Evolutionary conservation across 2,888 invertebrate genomes (phyloP), one percentile per base, ranked within the genome.

Genomic region (Melolontha melolontha): DNA sequence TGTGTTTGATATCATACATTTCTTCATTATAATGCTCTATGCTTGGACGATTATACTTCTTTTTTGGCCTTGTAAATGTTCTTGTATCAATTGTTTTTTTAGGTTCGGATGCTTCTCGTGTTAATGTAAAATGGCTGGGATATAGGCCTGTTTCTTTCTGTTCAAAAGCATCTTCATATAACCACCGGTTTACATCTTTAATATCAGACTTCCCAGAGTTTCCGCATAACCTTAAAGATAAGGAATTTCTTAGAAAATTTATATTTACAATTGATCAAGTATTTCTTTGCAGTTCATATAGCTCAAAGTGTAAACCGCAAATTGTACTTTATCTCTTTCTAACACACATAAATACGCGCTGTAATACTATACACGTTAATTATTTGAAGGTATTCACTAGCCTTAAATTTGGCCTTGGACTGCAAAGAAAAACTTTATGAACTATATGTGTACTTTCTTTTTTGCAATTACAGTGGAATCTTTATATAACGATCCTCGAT

Each of bases 31-130:
- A 81, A 64, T 78, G 85, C 69, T 90, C 90, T 71, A 91, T 87
- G 76, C 87, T 89, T 40, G 89, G 87, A 67, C 90, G 85, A 39
- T 81, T 84, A 10, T 83, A 80, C 66, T 87, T 84, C 77, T 88
- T 89, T 78, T 91, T 91, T 17, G 90, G 89, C 74, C 88, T 86
- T 62, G 91, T 91, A 80, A 88, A 91, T 8, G 91, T 91, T 75
- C 91, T 85, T 0, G 90, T 89, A 78, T 91, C 91, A 75, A 91
- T 88, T 70, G 85, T 85, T 77, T 85, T 86, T 72, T 83, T 86
- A 16, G 29, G 40, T 22, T 55, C 29, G 22, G 64, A n/a, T 14
- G 65, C 29, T 44, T 68, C 72, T 41, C 66, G 70, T 16, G 70
- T 59, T 17, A 68, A 62, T 12, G 67, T 50, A 17, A 71, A 44